A percentile compares a stretch with the other conserved stretches of the same genome.
phyloP scores from a whole-genome alignment of 1,140 invertebrate genomes.

The Drosophila lacertosa region DNA sequence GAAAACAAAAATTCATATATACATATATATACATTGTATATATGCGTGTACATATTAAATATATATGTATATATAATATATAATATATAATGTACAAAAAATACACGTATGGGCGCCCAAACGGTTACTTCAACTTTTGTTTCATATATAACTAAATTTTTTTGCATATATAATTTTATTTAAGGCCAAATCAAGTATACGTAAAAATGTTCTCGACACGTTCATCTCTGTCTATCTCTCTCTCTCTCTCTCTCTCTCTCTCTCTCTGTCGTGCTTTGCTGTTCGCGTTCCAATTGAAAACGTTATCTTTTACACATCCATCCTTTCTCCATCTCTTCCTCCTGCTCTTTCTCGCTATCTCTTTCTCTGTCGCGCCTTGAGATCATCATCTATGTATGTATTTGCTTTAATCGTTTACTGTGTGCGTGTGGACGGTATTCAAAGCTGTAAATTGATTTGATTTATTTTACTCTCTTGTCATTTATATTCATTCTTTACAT shows the following conservation, averaged over 20 bases:
- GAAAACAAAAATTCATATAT: constrained; percentile 23
- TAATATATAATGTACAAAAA: constrained; percentile 48
- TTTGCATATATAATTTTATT: constrained; percentile 36
- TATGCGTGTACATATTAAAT: too few species aligned
- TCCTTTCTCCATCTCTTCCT: not conserved
- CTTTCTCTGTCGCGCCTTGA: constrained; percentile 21
- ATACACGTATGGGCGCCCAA: constrained; percentile 47
- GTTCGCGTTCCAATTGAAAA: constrained; percentile 2
- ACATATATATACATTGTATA: constrained; percentile 20
- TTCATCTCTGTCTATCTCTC: not conserved
- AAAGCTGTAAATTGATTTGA: constrained; percentile 83
- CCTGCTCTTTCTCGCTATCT: not conserved
- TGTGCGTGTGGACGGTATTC: constrained; percentile 84
- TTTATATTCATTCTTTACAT: constrained; percentile 67
- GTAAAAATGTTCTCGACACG: constrained; percentile 44
- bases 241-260: too few species aligned
- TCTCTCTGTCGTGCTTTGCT: not conserved
- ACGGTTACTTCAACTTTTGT: constrained; percentile 57
- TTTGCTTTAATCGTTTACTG: constrained; percentile 63
- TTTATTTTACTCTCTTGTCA: constrained; percentile 61
- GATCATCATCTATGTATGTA: constrained; percentile 39
- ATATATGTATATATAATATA: constrained; percentile 35
- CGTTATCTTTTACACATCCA: constrained; percentile 9
- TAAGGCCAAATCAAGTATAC: constrained; percentile 77
- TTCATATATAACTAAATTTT: constrained; percentile 44